phyloP scores from a whole-genome alignment of 2,888 invertebrate species.

The Diploptera punctata region DNA sequence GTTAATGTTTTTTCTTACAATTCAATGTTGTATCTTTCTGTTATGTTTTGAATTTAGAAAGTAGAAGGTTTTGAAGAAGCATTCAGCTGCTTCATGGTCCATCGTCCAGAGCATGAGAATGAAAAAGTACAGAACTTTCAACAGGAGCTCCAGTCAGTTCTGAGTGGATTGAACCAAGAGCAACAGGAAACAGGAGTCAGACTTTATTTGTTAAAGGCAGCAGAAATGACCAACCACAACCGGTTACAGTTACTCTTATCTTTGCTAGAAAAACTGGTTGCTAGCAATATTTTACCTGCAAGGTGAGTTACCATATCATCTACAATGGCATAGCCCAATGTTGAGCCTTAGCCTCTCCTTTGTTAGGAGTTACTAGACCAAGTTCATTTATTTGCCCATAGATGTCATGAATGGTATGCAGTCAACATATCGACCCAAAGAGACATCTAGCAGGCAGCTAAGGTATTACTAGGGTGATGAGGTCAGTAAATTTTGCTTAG shows the following conservation, averaged over 20 bases:
- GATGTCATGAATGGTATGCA: no score
- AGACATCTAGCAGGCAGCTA: no score
- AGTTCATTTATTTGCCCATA: no score
- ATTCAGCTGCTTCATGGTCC: slow-evolving; percentile 86
- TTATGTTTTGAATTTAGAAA: slow-evolving; percentile 64
- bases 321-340: no score
- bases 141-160: slow-evolving; percentile 70
- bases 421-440: no score
- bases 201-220: slow-evolving; percentile 75
- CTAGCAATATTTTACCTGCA: slow-evolving; percentile 74
- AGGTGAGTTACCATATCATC: slow-evolving; percentile 67
- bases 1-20: no score
- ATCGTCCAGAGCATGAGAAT: slow-evolving; percentile 72
- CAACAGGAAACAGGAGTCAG: slow-evolving; percentile 77
- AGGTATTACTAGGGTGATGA: no score
- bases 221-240: slow-evolving; percentile 74
- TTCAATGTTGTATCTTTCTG: not conserved
- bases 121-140: slow-evolving; percentile 72
- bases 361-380: no score
- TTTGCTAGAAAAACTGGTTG: slow-evolving; percentile 77
- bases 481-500: no score
- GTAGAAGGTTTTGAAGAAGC: slow-evolving; percentile 88
- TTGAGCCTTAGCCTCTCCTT: no score
- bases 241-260: slow-evolving; percentile 78
- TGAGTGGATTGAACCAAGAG: slow-evolving; percentile 72